phyloP scores from a whole-genome alignment of 2,888 invertebrate genomes.

The Pegoplata infirma region DNA sequence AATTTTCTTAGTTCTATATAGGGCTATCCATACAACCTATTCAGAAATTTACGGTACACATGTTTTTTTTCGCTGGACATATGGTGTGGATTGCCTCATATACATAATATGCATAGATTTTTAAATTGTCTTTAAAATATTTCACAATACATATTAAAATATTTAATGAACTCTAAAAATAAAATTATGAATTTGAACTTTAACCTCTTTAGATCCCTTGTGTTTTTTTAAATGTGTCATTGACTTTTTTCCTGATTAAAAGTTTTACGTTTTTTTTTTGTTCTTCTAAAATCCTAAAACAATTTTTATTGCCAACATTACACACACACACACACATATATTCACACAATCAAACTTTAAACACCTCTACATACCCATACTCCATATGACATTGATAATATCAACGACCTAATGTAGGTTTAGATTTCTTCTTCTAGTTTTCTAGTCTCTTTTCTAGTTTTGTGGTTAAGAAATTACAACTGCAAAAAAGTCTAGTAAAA shows the following conservation, averaged over 20 bases:
- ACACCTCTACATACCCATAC: neutral
- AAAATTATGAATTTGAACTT: constrained; percentile 33
- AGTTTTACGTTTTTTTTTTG: constrained; percentile 43
- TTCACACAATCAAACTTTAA: neutral
- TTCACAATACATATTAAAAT: too few species aligned
- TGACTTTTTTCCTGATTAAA: constrained; percentile 63
- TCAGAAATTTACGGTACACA: too few species aligned
- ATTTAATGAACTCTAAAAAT: neutral
- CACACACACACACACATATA: neutral
- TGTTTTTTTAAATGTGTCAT: constrained; percentile 54
- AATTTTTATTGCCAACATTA: constrained; percentile 38
- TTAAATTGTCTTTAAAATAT: too few species aligned
- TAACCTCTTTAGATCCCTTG: neutral
- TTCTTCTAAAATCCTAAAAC: constrained; percentile 9
- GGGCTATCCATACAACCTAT: too few species aligned
- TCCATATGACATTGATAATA: constrained; percentile 47
- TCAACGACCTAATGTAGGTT: constrained; percentile 46
- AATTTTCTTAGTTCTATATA: too few species aligned
- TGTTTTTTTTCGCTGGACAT: too few species aligned
- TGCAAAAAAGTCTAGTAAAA: constrained; percentile 41
- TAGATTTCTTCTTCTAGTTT: constrained; percentile 45
- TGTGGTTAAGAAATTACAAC: constrained; percentile 26
- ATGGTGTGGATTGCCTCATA: too few species aligned
- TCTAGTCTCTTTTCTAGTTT: constrained; percentile 56
- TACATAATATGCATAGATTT: too few species aligned